Conservation (phyloP, 2,888 invertebrate genomes). For the Acrobeloides nanus region DNA sequence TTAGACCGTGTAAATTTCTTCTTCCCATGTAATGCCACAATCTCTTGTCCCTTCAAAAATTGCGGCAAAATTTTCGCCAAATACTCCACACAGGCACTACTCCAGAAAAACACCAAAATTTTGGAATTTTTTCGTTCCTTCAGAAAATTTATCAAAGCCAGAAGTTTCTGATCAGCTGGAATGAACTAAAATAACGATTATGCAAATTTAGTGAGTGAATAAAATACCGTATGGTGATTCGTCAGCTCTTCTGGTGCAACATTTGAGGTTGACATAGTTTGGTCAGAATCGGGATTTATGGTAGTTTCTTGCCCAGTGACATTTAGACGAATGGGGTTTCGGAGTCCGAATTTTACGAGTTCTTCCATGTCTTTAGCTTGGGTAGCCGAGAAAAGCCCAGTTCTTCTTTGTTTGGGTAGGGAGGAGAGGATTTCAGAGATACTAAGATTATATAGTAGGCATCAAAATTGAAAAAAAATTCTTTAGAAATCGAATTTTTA, state of each 20-base stretch:
- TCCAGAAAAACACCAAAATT: slow-evolving; percentile 72
- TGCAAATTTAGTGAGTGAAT: not conserved
- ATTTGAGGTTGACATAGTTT: slow-evolving; percentile 39
- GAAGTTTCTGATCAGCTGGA: slow-evolving; percentile 71
- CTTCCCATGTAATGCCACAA: slow-evolving; percentile 84
- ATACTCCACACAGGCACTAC: slow-evolving; percentile 91
- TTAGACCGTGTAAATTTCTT: slow-evolving; percentile 80
- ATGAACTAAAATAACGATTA: slow-evolving; percentile 55
- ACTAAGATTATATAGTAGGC: slow-evolving; percentile 53
- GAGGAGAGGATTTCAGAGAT: slow-evolving; percentile 80
- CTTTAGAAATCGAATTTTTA: not conserved
- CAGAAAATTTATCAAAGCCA: slow-evolving; percentile 72
- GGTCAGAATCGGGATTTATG: slow-evolving; percentile 6
- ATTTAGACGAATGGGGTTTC: slow-evolving; percentile 36
- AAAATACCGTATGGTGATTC: slow-evolving; percentile 68
- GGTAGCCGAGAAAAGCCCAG: slow-evolving; percentile 96
- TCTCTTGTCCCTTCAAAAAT: slow-evolving; percentile 34
- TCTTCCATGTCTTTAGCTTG: slow-evolving; percentile 88
- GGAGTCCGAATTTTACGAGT: slow-evolving; percentile 75
- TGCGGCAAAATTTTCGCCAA: slow-evolving; percentile 59
- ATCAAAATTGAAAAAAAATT: slow-evolving; percentile 7
- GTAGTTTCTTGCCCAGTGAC: slow-evolving; percentile 18
- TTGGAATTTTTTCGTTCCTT: slow-evolving; percentile 62
- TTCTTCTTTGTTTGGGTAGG: slow-evolving; percentile 83
- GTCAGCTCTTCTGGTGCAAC: slow-evolving; percentile 57